Evolutionary conservation across 2,797 vertebrate species (phyloP).

Genomic region (Momotus momota): DNA sequence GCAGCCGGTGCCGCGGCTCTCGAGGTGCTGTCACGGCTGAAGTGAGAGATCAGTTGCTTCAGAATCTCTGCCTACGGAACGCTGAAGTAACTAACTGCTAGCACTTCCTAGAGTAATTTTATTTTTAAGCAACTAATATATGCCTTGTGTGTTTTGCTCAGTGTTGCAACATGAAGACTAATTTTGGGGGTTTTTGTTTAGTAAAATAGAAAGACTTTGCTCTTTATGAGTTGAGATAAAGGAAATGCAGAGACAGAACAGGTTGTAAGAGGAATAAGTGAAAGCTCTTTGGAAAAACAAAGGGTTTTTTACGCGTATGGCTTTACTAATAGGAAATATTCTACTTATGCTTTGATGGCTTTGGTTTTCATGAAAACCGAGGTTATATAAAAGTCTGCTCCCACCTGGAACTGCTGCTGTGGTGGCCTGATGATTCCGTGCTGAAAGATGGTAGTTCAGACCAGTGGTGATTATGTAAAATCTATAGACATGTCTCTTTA

Average conservation of each 20-base stretch:
- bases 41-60: rapidly evolving
- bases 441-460: neutral
- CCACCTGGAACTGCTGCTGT: neutral
- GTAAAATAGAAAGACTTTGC: neutral
- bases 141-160: rapidly evolving
- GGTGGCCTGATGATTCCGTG: neutral
- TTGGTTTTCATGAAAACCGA: neutral
- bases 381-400: neutral
- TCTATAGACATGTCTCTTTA: neutral
- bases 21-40: rapidly evolving
- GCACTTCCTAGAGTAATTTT: rapidly evolving
- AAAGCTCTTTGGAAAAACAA: neutral
- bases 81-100: rapidly evolving
- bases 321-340: neutral
- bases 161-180: rapidly evolving
- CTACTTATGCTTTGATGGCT: rapidly evolving
- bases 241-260: neutral
- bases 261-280: neutral
- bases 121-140: rapidly evolving
- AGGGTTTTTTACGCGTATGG: neutral
- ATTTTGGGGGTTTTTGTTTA: no score
- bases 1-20: rapidly evolving
- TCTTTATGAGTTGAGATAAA: no score
- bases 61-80: rapidly evolving
- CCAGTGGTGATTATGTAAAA: neutral